Base-by-base conservation (phyloP, 2,797 vertebrate genomes). In the Phrynocephalus forsythii region DNA sequence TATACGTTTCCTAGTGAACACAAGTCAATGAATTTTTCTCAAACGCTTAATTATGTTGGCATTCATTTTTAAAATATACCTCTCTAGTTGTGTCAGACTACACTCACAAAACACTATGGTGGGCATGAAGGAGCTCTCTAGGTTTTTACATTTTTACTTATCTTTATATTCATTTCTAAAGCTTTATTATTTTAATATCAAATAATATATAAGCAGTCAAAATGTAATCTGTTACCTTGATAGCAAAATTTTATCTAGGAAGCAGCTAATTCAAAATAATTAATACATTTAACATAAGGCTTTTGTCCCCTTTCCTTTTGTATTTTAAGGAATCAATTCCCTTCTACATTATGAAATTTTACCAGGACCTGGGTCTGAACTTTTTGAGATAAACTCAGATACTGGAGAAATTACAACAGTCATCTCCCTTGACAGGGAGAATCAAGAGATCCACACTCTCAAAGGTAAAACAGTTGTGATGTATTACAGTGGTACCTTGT, bases 381-480 rank as follows among this genome's bases (percentile, higher is more conserved):
- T 97, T 86, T 99, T 99, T 91, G 95, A 94, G 94, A 97, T 99
- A 90, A 97, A 98, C 92, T 95, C 94, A 0, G 94, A 97, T 80
- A 98, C 96, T 6, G 98, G 99, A 82, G 96, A 98, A 88, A 95
- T 99, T 1, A 60, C 95, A 91, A 98, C 98, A 73, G 73, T 95
- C 79, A 91, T 95, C 63, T 91, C 91, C 28, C 95, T 99, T 93
- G 98, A 99, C 96, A 94, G 98, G 94, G 98, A 99, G 95, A 89
- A 94, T 82, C 96, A 97, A 91, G 97, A 97, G 1, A 68, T 94
- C 87, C 98, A 98, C 89, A 96, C 81, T 5, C 97, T 99, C 90
- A 96, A 95, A 98, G 98, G 98, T 99, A 96, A 93, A 82, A 44
- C 3, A 63, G 52, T 72, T 84, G 44, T 71, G 73, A 28, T 44